Base-by-base conservation (phyloP, 2,113 vertebrate species). In the Urocitellus parryii region DNA sequence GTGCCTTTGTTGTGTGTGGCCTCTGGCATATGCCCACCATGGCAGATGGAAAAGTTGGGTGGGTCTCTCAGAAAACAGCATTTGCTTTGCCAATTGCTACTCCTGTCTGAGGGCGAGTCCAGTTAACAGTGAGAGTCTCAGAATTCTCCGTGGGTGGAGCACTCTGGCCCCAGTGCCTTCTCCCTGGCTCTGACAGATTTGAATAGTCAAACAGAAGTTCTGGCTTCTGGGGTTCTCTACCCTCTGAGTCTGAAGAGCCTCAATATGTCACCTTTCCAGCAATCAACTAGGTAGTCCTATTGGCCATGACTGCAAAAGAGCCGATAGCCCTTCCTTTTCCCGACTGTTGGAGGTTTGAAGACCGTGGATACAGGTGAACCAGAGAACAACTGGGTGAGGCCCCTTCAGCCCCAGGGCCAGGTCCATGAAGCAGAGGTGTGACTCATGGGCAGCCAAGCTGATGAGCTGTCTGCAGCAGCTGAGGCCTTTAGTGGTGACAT, bases 381-480 rank as follows among this genome's bases (percentile, higher is more conserved):
- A 90, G 58, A 83, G 93, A 91, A 32, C 72, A 51, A 88, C 84
- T 90, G 72, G 32, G 45, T 24, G 34, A 95, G 90, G 83, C 51
- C 51, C 79, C 61, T 95, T 90, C 24, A 13, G 72, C 34, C 51
- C 29, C 72, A 80, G 61, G 79, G 68, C 45, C 81, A 96, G 76
- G 86, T 37, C 63, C 74, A 83, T 14, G 81, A 96, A 92, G 94
- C 68, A 92, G 45, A 92, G 82, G n/a, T 94, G 84, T 97, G 97
- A 97, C 93, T 97, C 95, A 97, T 27, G 34, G 94, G 91, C 86
- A 94, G 83, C 89, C 88, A 63, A 76, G 65, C 91, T 78, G 92
- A 61, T 96, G 95, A 98, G 95, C 86, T 94, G 77, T 93, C 74
- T 79, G 88, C 58, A 81, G 80, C 95, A 97, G 89, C 95, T 95